Evolutionary conservation across 1,140 invertebrate genomes (phyloP), one percentile per base, ranked within the genome.

Genomic region (Bombyx mandarina): DNA sequence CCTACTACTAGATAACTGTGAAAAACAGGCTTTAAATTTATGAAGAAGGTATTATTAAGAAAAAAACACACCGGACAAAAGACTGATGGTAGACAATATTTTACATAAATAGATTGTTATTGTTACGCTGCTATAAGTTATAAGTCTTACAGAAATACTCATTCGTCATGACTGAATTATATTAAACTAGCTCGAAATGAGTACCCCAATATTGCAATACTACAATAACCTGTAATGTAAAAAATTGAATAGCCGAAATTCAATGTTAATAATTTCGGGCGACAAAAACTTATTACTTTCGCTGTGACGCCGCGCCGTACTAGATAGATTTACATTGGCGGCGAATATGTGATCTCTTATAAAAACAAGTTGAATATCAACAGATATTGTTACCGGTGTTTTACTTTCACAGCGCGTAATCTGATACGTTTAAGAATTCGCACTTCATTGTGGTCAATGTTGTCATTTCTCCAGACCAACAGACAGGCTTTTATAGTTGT

Each of bases 401-500:
- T 62, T 49, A 62, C 61, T 62, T 62, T 62, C 61, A 62, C 61
- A 49, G 35, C 45, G 45, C 47, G 61, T 62, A 58, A 62, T 47
- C 2, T 44, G 49, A 62, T 43, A 60, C 54, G 47, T 55, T 58
- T 62, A 53, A 53, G 56, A 62, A 58, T 58, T 56, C 45, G 26
- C 53, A 49, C 45, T 62, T 55, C 45, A 54, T 58, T 62, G 53
- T 55, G 56, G 56, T 58, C 45, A 47, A 52, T 56, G 47, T 26
- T 54, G 43, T 45, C 43, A 54, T 54, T 10, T 46, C 44, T 57
- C 8, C 49, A 45, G 50, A 51, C 42, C 50, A 35, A 51, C 26
- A 22, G 7, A 51, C 26, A 35, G 26, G 26, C 26, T 35, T 35
- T 35, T 35, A 35, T 35, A 35, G 26, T 35, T 3, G 26, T 35